phyloP scores from a whole-genome alignment of 2,888 invertebrate species.

The Lasioglossum pauxillum region DNA sequence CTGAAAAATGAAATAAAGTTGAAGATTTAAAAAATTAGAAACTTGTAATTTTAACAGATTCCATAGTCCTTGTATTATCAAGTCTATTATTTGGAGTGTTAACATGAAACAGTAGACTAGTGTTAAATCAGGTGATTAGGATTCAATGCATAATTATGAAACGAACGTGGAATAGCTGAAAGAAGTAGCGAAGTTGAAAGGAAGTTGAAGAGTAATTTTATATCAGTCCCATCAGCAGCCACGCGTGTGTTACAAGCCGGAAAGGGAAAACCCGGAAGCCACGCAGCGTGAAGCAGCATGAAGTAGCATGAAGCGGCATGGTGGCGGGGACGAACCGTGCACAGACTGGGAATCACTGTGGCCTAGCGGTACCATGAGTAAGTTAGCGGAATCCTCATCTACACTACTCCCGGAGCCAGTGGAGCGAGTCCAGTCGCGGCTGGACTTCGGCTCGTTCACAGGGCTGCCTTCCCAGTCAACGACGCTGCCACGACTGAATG shows the following conservation, averaged over 20 bases:
- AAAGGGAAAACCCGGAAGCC: constrained; percentile 72
- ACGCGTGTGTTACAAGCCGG: constrained; percentile 60
- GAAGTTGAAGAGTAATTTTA: neutral
- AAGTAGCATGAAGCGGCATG: constrained; percentile 23
- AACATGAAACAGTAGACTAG: too few relatives aligned
- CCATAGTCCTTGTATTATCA: too few relatives aligned
- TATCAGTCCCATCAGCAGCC: constrained; percentile 5
- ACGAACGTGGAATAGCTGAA: neutral
- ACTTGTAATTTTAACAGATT: too few relatives aligned
- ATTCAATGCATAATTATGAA: neutral
- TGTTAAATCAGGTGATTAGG: neutral
- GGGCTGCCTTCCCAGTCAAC: constrained; percentile 36
- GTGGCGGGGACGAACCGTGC: constrained; percentile 48
- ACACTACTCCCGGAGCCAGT: constrained; percentile 58
- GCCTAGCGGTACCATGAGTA: constrained; percentile 81
- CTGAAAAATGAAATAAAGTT: neutral
- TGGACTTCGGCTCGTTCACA: constrained; percentile 53
- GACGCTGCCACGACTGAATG: constrained; percentile 44
- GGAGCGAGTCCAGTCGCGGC: constrained; percentile 49
- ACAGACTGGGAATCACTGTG: constrained; percentile 63
- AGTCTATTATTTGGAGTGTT: too few relatives aligned
- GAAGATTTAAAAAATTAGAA: too few relatives aligned
- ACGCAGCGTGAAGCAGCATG: constrained; percentile 23
- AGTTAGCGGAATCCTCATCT: constrained; percentile 75
- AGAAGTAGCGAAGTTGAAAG: neutral